phyloP scores from a whole-genome alignment of 2,888 invertebrate genomes.

The Drosophila macrospina region DNA sequence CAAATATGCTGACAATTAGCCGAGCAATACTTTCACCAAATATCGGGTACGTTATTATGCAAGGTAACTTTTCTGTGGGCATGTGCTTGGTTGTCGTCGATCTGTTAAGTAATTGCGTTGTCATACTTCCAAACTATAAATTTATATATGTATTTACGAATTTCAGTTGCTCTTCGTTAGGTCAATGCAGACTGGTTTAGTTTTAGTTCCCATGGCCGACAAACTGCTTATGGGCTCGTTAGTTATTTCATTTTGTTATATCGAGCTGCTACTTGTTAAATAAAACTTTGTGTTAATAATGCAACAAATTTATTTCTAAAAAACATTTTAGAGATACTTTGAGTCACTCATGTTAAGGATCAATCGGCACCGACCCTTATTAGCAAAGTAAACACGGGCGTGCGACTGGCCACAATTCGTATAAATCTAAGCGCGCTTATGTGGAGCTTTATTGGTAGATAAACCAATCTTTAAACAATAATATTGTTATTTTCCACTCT shows the following conservation, averaged over 20 bases:
- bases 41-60: slow-evolving; percentile 94
- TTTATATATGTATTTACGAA: not conserved
- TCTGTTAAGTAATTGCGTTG: slow-evolving; percentile 88
- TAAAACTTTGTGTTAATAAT: no score
- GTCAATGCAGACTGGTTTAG: slow-evolving; percentile 96
- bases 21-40: slow-evolving; percentile 95
- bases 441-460: slow-evolving; percentile 89
- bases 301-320: slow-evolving; percentile 87
- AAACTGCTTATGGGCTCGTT: slow-evolving; percentile 96
- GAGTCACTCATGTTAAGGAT: slow-evolving; percentile 97
- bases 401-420: slow-evolving; percentile 94
- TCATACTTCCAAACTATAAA: no score
- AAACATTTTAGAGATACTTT: slow-evolving; percentile 94
- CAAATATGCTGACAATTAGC: slow-evolving; percentile 94
- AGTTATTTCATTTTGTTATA: slow-evolving; percentile 94
- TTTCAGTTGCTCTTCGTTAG: slow-evolving; percentile 93
- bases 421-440: slow-evolving; percentile 96
- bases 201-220: slow-evolving; percentile 98
- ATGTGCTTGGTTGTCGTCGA: slow-evolving; percentile 93
- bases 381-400: slow-evolving; percentile 97
- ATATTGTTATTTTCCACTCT: not conserved
- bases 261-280: slow-evolving; percentile 92
- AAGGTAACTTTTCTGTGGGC: slow-evolving; percentile 92
- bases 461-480: not conserved
- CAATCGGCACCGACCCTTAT: slow-evolving; percentile 96